Conservation (phyloP, 2,113 vertebrate species). For the Agapornis roseicollis region DNA sequence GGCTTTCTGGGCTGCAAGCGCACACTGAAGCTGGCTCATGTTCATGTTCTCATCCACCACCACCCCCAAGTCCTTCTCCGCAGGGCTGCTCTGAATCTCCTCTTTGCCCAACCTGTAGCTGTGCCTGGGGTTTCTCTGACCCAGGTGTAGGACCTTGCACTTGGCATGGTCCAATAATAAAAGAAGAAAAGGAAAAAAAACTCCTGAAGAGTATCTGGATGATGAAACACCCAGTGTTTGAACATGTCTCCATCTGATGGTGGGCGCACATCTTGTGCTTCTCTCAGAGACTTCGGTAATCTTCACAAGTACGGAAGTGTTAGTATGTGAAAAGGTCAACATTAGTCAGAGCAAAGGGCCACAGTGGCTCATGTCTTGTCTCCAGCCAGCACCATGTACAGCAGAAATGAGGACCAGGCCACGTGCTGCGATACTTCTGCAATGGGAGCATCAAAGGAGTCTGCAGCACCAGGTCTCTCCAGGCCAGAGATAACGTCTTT, state of each 20-base stretch:
- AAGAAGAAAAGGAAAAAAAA: no score
- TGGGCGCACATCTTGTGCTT: not conserved
- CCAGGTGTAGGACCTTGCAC: no score
- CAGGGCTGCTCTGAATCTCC: no score
- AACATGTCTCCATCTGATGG: no score
- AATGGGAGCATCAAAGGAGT: not conserved
- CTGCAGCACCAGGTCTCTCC: not conserved
- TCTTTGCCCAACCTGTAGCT: no score
- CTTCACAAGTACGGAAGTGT: not conserved
- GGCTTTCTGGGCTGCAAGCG: no score
- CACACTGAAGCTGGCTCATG: no score
- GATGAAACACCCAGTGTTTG: not conserved
- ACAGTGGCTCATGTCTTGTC: rapidly evolving
- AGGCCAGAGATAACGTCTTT: not conserved
- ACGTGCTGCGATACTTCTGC: rapidly evolving
- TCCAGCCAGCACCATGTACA: not conserved
- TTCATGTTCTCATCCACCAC: no score
- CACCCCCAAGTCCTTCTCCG: no score
- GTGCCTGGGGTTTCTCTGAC: no score
- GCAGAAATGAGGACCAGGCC: not conserved
- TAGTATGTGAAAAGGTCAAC: not conserved
- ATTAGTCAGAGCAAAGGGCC: not conserved
- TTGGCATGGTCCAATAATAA: no score
- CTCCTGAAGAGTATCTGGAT: not conserved
- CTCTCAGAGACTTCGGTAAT: not conserved